phyloP scores from a whole-genome alignment of 2,888 invertebrate species.

The Osedax fenrisi region DNA sequence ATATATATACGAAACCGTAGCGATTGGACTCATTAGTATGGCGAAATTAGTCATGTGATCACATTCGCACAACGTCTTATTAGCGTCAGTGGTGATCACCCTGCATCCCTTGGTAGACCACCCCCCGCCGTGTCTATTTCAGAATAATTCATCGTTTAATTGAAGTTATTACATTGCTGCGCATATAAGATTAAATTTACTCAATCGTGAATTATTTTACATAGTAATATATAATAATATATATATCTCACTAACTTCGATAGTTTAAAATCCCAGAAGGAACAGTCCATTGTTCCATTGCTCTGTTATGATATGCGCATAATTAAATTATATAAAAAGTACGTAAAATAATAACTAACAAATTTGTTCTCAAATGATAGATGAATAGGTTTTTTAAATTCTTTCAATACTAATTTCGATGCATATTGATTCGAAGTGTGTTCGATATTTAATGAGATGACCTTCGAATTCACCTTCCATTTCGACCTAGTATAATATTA shows the following conservation, averaged over 20 bases:
- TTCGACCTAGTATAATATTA: not conserved
- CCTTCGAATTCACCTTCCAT: not conserved
- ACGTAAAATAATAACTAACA: not conserved
- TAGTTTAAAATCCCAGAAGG: not conserved
- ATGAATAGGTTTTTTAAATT: not conserved
- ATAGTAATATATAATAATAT: too few species aligned
- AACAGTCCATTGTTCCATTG: not conserved
- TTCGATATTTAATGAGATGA: not conserved
- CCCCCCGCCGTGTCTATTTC: too few species aligned
- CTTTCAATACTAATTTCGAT: too few species aligned
- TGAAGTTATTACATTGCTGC: too few species aligned
- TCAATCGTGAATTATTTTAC: too few species aligned
- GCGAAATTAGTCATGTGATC: constrained; percentile 37
- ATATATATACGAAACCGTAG: too few species aligned
- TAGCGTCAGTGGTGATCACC: not conserved
- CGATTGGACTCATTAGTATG: constrained; percentile 34
- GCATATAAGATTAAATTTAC: too few species aligned
- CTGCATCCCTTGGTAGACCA: constrained; percentile 35
- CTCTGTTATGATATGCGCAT: not conserved
- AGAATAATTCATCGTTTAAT: too few species aligned
- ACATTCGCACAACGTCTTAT: constrained; percentile 33
- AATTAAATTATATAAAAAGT: not conserved
- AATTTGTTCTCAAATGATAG: not conserved
- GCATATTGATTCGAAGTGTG: not conserved
- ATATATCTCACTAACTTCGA: constrained; percentile 18